Evolutionary conservation across 2,888 invertebrate species (phyloP).

Genomic region (Meloe dianella): DNA sequence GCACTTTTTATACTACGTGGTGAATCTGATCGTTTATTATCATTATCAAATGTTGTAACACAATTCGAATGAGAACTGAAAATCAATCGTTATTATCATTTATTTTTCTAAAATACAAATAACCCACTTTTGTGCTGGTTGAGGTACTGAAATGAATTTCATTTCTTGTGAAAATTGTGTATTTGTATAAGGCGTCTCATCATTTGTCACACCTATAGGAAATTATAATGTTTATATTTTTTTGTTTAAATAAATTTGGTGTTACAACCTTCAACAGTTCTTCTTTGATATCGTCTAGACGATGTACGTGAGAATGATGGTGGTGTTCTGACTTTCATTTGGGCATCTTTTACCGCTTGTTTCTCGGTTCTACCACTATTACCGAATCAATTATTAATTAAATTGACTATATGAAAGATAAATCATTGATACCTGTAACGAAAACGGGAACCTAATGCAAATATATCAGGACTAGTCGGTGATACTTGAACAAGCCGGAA

Average conservation of each 20-base stretch:
- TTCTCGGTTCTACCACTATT: constrained; percentile 73
- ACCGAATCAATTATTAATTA: too few relatives aligned
- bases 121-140: constrained; percentile 60
- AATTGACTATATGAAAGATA: too few relatives aligned
- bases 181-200: constrained; percentile 52
- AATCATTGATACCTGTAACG: too few relatives aligned
- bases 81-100: neutral
- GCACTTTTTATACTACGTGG: constrained; percentile 86
- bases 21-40: constrained; percentile 65
- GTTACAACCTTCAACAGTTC: constrained; percentile 56
- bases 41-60: constrained; percentile 27
- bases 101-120: constrained; percentile 7
- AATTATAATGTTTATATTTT: too few relatives aligned
- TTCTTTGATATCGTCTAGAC: constrained; percentile 67
- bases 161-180: constrained; percentile 57
- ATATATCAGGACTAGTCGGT: constrained; percentile 76
- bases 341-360: constrained; percentile 63
- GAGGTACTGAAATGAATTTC: constrained; percentile 65
- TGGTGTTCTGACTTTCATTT: constrained; percentile 59
- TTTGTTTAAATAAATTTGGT: constrained; percentile 6
- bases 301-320: constrained; percentile 70
- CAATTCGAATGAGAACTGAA: constrained; percentile 31
- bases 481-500: constrained; percentile 86
- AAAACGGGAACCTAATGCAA: constrained; percentile 79
- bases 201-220: constrained; percentile 53